phyloP scores from a whole-genome alignment of 2,888 invertebrate genomes.

The Margaritifera margaritifera region DNA sequence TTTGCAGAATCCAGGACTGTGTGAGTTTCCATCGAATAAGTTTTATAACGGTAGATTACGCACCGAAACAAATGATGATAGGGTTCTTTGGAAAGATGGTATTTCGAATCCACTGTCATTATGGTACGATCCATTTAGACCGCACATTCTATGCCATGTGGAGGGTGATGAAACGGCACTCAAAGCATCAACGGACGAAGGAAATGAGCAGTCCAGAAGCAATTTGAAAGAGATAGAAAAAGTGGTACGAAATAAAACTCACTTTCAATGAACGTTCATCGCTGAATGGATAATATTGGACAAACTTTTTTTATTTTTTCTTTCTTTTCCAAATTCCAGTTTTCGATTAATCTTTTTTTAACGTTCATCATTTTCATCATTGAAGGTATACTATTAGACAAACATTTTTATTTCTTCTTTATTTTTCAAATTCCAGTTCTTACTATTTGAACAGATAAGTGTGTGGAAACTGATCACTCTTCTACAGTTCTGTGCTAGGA shows the following conservation, averaged over 20 bases:
- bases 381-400: too few relatives aligned
- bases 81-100: background rate
- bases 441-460: too few relatives aligned
- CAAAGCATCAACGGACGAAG: constrained; percentile 57
- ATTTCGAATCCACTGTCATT: background rate
- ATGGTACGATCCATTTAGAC: constrained; percentile 5
- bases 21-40: constrained; percentile 47
- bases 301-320: too few relatives aligned
- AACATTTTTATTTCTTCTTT: too few relatives aligned
- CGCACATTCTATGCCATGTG: constrained; percentile 56
- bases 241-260: constrained; percentile 41
- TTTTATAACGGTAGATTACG: constrained; percentile 44
- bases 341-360: too few relatives aligned
- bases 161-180: constrained; percentile 55
- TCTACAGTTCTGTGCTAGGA: too few relatives aligned
- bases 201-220: constrained; percentile 60
- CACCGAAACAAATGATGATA: constrained; percentile 8
- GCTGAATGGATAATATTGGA: too few relatives aligned
- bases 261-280: too few relatives aligned
- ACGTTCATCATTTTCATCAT: too few relatives aligned
- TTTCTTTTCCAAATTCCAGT: too few relatives aligned
- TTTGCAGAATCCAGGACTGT: constrained; percentile 46
- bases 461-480: too few relatives aligned
- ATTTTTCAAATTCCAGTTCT: too few relatives aligned
- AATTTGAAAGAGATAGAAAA: constrained; percentile 53